These are phyloP conservation scores for Charanyca ferruginea DNA, from an alignment of 2,888 invertebrate species.

Conservation along the genomic window DNA sequence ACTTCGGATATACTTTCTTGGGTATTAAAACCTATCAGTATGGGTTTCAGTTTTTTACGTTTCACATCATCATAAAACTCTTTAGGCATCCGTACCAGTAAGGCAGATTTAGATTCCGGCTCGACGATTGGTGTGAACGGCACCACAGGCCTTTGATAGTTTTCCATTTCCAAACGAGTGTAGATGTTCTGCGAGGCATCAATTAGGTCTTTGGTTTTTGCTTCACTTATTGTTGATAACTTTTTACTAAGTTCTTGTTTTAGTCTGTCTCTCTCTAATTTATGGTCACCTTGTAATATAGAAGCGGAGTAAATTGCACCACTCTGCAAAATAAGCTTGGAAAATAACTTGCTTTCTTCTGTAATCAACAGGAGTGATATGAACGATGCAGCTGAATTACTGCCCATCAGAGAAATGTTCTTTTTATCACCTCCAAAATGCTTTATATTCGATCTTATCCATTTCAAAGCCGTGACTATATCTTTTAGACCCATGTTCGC, in stretches of 20 bases:
- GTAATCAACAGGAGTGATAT: conserved; percentile 80
- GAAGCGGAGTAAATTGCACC: conserved; percentile 83
- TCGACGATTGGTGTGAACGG: conserved; percentile 84
- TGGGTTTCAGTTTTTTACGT: conserved; percentile 72
- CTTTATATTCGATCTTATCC: conserved; percentile 81
- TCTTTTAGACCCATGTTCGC: conserved; percentile 88
- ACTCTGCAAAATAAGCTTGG: conserved; percentile 86
- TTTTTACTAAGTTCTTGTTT: conserved; percentile 70
- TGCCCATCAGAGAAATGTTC: conserved; percentile 83
- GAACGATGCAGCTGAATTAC: conserved; percentile 83
- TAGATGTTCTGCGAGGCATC: conserved; percentile 79
- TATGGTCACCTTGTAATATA: conserved; percentile 75
- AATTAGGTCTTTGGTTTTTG: conserved; percentile 76
- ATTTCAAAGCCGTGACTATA: conserved; percentile 84
- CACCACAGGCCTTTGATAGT: conserved; percentile 81
- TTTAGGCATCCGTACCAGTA: conserved; percentile 71
- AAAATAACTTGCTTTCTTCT: conserved; percentile 79
- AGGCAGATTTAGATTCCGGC: conserved; percentile 70
- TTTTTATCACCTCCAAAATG: conserved; percentile 82
- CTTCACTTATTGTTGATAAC: conserved; percentile 66
- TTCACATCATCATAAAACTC: conserved; percentile 63
- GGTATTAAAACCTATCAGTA: conserved; percentile 88
- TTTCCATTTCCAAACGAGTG: conserved; percentile 76
- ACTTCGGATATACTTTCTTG: conserved; percentile 88
- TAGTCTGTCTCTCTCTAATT: conserved; percentile 75